Conservation (phyloP, 2,888 invertebrate species). For the Sarcophaga rosellei region DNA sequence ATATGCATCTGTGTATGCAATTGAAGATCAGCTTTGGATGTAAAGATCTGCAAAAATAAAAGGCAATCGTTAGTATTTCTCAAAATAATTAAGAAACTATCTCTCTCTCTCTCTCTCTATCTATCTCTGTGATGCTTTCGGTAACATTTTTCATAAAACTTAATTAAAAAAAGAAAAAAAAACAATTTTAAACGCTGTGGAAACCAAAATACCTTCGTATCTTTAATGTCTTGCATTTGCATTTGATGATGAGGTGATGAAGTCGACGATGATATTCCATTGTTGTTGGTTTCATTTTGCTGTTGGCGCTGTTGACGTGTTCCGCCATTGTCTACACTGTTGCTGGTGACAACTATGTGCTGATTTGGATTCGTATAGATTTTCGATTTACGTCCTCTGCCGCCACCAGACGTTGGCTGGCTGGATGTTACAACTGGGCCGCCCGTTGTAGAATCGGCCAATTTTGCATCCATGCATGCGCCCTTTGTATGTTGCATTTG, state of each 20-base stretch:
- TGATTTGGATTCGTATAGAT: conserved; percentile 78
- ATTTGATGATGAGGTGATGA: conserved; percentile 78
- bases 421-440: conserved; percentile 72
- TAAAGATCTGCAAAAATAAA: conserved; percentile 90
- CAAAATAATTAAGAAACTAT: not conserved
- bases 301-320: conserved; percentile 70
- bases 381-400: conserved; percentile 77
- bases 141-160: conserved; percentile 35
- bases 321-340: conserved; percentile 78
- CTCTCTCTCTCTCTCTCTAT: no score
- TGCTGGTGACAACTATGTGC: conserved; percentile 78
- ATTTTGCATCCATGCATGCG: conserved; percentile 68
- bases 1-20: conserved; percentile 99
- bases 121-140: conserved; percentile 25
- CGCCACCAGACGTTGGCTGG: conserved; percentile 72
- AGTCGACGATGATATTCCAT: conserved; percentile 77
- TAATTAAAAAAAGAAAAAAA: not conserved
- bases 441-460: conserved; percentile 70
- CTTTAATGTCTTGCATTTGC: conserved; percentile 76
- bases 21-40: conserved; percentile 98
- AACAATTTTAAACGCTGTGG: not conserved
- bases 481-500: conserved; percentile 63
- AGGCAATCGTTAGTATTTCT: not conserved
- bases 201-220: conserved; percentile 75
- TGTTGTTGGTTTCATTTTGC: conserved; percentile 64